These are phyloP conservation scores for Hesperia comma DNA, from an alignment of 2,888 invertebrate species.

Conservation along the genomic window DNA sequence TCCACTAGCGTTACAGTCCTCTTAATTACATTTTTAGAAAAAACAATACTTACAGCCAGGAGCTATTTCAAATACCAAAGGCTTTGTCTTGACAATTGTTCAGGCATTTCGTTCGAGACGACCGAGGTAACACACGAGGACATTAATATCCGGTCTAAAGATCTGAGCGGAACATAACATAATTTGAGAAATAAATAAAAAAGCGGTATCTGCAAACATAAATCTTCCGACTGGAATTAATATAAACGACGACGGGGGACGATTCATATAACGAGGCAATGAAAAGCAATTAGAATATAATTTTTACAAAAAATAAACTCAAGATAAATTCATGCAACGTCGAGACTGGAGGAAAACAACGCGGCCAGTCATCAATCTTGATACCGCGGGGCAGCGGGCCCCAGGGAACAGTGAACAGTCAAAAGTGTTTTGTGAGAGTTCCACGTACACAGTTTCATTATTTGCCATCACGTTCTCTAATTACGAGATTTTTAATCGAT, in stretches of 20 bases:
- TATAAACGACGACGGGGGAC: background rate
- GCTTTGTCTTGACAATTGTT: background rate
- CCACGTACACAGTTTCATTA: conserved; percentile 54
- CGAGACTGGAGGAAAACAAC: conserved; percentile 49
- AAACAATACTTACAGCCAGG: too few relatives aligned
- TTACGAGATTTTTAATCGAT: conserved; percentile 1
- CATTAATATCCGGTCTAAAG: background rate
- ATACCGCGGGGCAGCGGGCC: conserved; percentile 60
- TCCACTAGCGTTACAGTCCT: too few relatives aligned
- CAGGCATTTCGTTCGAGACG: background rate
- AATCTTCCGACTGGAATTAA: background rate
- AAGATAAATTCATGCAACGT: conserved; percentile 49
- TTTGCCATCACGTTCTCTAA: conserved; percentile 43
- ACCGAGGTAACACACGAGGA: background rate
- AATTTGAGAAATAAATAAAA: background rate
- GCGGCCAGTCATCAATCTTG: conserved; percentile 40
- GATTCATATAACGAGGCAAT: conserved; percentile 18
- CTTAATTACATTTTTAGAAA: too few relatives aligned
- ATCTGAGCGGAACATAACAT: background rate
- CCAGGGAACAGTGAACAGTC: conserved; percentile 50
- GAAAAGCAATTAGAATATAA: conserved; percentile 30
- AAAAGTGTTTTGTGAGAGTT: conserved; percentile 63
- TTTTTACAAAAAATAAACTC: conserved; percentile 14
- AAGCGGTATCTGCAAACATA: background rate
- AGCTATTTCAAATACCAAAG: too few relatives aligned